phyloP scores from a whole-genome alignment of 2,797 vertebrate species.

The Acropternis orthonyx region DNA sequence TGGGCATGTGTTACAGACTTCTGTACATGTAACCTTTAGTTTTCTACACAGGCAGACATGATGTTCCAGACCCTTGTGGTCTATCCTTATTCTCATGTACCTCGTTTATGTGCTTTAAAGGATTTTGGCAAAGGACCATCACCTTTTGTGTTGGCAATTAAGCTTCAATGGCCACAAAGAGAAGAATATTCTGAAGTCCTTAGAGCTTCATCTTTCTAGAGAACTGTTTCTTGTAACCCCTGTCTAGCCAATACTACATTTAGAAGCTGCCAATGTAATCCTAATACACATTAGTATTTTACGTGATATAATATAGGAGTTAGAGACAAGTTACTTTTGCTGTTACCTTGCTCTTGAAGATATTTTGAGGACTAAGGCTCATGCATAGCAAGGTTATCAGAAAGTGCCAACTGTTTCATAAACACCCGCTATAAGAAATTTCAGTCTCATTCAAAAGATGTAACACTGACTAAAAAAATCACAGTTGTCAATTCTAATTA shows the following conservation, averaged over 20 bases:
- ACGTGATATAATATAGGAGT: background rate
- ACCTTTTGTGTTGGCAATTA: background rate
- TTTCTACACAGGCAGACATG: background rate
- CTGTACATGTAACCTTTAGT: rapidly evolving
- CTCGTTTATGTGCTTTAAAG: background rate
- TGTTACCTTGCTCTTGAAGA: background rate
- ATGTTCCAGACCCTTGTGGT: background rate
- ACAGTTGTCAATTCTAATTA: slow-evolving; percentile 1
- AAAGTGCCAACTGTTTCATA: background rate
- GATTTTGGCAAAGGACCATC: background rate
- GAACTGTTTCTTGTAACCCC: background rate
- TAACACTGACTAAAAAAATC: background rate
- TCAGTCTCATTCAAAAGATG: background rate
- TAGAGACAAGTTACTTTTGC: background rate
- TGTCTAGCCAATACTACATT: background rate
- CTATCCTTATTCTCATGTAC: background rate
- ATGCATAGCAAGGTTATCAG: background rate
- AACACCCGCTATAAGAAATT: background rate
- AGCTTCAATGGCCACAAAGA: background rate
- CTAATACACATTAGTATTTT: background rate
- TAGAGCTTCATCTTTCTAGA: background rate
- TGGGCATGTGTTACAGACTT: background rate
- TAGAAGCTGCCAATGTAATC: background rate
- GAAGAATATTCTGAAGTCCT: background rate
- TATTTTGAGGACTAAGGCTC: background rate